These are phyloP conservation scores for Artibeus lituratus DNA, from an alignment of 2,797 vertebrate species.

Conservation along the genomic window DNA sequence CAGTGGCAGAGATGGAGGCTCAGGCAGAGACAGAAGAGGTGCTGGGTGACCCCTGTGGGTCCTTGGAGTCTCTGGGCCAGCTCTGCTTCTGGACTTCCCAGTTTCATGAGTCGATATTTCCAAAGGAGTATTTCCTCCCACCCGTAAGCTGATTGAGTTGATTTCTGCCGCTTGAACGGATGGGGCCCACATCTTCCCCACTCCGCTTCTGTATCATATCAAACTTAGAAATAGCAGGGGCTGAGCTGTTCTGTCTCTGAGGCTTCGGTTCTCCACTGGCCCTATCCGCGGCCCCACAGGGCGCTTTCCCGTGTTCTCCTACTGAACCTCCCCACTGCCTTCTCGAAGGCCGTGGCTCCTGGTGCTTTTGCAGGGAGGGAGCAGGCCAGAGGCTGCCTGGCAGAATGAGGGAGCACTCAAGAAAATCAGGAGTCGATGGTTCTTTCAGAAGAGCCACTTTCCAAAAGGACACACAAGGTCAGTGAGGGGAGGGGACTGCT, in stretches of 20 bases:
- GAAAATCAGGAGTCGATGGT: not conserved
- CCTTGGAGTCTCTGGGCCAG: not conserved
- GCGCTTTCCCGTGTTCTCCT: accelerated
- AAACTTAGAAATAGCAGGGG: not conserved
- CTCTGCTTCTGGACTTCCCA: not conserved
- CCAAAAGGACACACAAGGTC: not conserved
- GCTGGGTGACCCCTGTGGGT: not conserved
- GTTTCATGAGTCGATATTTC: not conserved
- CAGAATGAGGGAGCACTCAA: not conserved
- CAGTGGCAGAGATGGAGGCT: not conserved
- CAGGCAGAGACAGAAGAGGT: not conserved
- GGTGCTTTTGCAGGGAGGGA: not conserved
- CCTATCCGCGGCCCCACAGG: too few relatives aligned
- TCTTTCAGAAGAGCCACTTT: not conserved
- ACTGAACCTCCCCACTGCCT: accelerated
- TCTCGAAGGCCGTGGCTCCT: not conserved
- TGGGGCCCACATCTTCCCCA: not conserved
- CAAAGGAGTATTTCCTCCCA: too few relatives aligned
- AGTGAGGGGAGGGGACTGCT: not conserved
- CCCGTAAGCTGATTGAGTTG: not conserved
- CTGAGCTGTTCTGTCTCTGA: accelerated
- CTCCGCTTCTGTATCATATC: not conserved
- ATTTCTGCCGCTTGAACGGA: not conserved
- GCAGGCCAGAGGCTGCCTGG: not conserved
- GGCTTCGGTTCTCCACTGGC: not conserved